Conservation (phyloP, 2,113 vertebrate species). For the Ivindomyrus marchei region DNA sequence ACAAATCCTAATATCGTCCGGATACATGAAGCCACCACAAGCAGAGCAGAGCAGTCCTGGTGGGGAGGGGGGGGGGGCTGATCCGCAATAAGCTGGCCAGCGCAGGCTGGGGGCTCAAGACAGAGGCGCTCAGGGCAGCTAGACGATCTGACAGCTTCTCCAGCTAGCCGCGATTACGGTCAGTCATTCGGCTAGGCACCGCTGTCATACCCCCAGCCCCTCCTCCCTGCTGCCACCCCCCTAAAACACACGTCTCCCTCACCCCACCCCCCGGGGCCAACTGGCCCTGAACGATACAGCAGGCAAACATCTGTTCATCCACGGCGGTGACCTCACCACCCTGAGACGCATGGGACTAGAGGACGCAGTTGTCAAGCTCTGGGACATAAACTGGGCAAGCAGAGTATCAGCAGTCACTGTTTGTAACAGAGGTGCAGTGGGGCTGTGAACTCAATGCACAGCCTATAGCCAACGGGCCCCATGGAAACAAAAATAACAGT, state of each 20-base stretch:
- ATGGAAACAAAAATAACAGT: background rate
- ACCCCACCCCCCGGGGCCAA: background rate
- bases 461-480: background rate
- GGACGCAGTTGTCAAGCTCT: background rate
- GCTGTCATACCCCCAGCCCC: background rate
- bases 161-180: constrained; percentile 51
- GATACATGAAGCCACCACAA: background rate
- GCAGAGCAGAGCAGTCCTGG: background rate
- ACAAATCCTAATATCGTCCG: background rate
- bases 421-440: background rate
- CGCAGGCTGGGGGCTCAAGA: background rate
- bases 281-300: background rate
- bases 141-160: constrained; percentile 30
- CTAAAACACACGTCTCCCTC: background rate
- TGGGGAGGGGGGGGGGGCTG: background rate
- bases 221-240: background rate
- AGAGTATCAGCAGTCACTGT: background rate
- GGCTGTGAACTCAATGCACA: background rate
- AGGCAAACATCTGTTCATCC: background rate
- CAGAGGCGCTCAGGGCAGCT: background rate
- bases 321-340: background rate
- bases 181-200: constrained; percentile 37
- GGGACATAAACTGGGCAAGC: background rate
- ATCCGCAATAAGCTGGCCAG: background rate
- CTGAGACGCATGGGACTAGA: background rate